Percentiles rank a stretch among this genome's conserved stretches.
Evolutionary conservation across 2,797 vertebrate species (phyloP).

Genomic region (Thaleichthys pacificus): DNA sequence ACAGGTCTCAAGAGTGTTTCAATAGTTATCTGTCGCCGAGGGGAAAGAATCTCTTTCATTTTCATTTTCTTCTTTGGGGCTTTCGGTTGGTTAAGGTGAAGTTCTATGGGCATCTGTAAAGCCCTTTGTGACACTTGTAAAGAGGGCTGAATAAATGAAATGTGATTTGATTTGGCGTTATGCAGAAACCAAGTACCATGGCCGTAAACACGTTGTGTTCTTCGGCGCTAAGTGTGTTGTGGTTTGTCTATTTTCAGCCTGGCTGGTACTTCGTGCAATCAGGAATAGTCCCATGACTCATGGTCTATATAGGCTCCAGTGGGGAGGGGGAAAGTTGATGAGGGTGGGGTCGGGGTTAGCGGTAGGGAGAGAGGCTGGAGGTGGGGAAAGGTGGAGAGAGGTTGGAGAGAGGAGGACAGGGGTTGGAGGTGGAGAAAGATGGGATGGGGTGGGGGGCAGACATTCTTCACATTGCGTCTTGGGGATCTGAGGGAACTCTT

Average conservation of each 20-base stretch:
- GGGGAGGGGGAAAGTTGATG: neutral
- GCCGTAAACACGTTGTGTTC: neutral
- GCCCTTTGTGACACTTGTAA: no score
- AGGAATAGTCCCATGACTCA: constrained; percentile 61
- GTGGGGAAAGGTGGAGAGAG: neutral
- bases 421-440: neutral
- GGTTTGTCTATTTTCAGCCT: constrained; percentile 6
- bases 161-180: no score
- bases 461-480: constrained; percentile 53
- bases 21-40: neutral
- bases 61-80: no score
- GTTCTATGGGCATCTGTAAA: no score
- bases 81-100: no score
- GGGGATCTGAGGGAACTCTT: constrained; percentile 17
- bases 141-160: no score
- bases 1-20: neutral
- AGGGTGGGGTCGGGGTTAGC: neutral
- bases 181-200: neutral
- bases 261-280: constrained; percentile 4
- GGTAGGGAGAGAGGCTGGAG: neutral
- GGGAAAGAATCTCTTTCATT: no score
- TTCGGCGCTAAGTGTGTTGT: no score
- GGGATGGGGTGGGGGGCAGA: neutral
- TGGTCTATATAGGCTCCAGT: constrained; percentile 51
- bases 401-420: neutral